Base-by-base conservation (phyloP, 2,888 invertebrate species). In the Pseudococcus longispinus region DNA sequence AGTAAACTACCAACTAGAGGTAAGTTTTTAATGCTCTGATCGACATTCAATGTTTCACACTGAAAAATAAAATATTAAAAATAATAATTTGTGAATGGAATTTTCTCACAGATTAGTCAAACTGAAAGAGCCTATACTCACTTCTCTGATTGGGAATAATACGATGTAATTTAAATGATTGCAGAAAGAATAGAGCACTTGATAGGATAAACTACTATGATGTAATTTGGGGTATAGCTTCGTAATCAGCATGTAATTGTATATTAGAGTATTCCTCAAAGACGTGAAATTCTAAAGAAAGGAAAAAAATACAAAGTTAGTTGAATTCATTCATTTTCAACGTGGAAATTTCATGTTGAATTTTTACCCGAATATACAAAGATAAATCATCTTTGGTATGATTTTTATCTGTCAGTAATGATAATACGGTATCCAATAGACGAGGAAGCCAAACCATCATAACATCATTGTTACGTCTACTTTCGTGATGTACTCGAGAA, bases 11-110 rank as follows among this genome's bases (percentile, higher is more conserved):
- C 86, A n/a, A 86, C 55, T 20, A 55, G 13, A 20, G 86, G 86
- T 32, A 86, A 80, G 29, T 80, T 86, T 80, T 86, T 86, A 13
- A 86, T 42, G 51, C 77, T 74, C 46, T 77, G 86, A 32, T 86
- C 86, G 11, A 86, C 51, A 37, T 86, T 86, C 20, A 86, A 55
- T n/a, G 80, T 86, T 80, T 86, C 86, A 37, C 86, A 86, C 86
- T 86, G 29, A 5, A 77, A 85, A 85, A 37, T 11, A 74, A 85
- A 26, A 42, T 13, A 32, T 55, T 29, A 29, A 13, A 84, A 84
- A 37, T 37, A 9, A 37, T 37, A 37, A n/a, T n/a, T n/a, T n/a
- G n/a, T 6, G 0, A 9, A 9, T 2, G 9, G 37, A 37, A 8
- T 37, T 37, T 37, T 37, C 9, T 37, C 37, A 37, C 5, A 2